Base-by-base conservation (phyloP, 64 coral and sea anemone species). In the Catalaphyllia jardinei region DNA sequence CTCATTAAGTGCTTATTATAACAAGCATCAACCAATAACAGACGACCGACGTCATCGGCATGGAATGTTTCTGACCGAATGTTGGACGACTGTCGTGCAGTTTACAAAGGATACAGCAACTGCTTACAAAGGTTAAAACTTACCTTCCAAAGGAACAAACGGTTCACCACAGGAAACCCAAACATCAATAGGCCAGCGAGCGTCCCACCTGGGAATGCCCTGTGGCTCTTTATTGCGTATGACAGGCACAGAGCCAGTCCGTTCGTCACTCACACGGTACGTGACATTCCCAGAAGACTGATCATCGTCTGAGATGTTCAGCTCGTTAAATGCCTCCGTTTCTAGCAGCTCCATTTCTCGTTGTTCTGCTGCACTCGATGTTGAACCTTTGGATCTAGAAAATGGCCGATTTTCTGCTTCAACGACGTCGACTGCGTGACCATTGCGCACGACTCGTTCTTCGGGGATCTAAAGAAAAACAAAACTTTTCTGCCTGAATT, bases 101-200 rank as follows among this genome's bases (percentile, higher is more conserved):
- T 46, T 46, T 46, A 46, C 42, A 46, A 46, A 46, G 42, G 42
- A 46, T 46, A 46, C 42, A 46, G 42, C 54, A 16, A 2, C 5
- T 54, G 52, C 13, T 54, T 54, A 42, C 60, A 39, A 7, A 31
- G 12, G 49, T 28, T 35, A 1, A 67, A 46, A 67, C 62, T 49
- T 71, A 98, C 96, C 96, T 93, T 98, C 90, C 24, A 98, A 86
- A 42, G 93, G 91, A 46, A 95, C 87, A 93, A 98, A 98, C 7
- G 96, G 96, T 79, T 98, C 96, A 62, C 96, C 96, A 95, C 93
- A 98, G 72, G 96, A 98, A 3, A 98, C 90, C 94, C 94, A 98
- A 31, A 98, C 91, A 83, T 98, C 93, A 63, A 93, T 89, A 63
- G 93, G 91, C 91, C 93, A 95, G 71, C 94, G 89, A 0, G 88